A percentile compares a stretch with the other conserved stretches of the same genome.
Evolutionary conservation across 1,140 invertebrate genomes (phyloP).

Genomic region (Rhynchophorus ferrugineus): DNA sequence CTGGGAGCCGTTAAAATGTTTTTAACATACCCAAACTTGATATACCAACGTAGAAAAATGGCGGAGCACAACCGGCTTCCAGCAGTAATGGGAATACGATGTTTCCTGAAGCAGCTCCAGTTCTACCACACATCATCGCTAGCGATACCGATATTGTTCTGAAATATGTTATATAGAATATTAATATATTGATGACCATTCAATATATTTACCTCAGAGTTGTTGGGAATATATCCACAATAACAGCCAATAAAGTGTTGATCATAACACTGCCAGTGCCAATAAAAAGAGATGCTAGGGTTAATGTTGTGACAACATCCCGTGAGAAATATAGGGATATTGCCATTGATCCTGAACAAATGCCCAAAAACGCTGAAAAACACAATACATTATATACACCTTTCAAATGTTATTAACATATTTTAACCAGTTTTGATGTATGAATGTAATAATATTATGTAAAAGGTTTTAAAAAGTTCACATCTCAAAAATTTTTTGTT

Average conservation of each 20-base stretch:
- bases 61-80: conserved; percentile 30
- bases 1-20: too few relatives aligned
- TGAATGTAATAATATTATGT: too few relatives aligned
- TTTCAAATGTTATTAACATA: too few relatives aligned
- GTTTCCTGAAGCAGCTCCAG: conserved; percentile 29
- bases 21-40: background rate
- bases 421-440: too few relatives aligned
- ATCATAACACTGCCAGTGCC: conserved; percentile 21
- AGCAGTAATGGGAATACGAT: conserved; percentile 29
- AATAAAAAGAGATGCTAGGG: conserved; percentile 23
- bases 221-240: conserved; percentile 33
- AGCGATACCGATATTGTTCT: conserved; percentile 17
- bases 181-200: background rate
- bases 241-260: conserved; percentile 27
- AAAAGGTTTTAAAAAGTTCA: too few relatives aligned
- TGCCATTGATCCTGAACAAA: conserved; percentile 17
- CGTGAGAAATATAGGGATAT: conserved; percentile 26
- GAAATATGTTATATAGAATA: background rate
- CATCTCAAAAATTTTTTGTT: too few relatives aligned
- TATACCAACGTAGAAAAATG: conserved; percentile 25
- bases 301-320: conserved; percentile 17
- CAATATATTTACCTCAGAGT: conserved; percentile 24
- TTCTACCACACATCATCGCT: conserved; percentile 30
- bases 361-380: conserved; percentile 20
- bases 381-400: too few relatives aligned